Conservation (phyloP, 2,888 invertebrate genomes). For the Syritta pipiens region DNA sequence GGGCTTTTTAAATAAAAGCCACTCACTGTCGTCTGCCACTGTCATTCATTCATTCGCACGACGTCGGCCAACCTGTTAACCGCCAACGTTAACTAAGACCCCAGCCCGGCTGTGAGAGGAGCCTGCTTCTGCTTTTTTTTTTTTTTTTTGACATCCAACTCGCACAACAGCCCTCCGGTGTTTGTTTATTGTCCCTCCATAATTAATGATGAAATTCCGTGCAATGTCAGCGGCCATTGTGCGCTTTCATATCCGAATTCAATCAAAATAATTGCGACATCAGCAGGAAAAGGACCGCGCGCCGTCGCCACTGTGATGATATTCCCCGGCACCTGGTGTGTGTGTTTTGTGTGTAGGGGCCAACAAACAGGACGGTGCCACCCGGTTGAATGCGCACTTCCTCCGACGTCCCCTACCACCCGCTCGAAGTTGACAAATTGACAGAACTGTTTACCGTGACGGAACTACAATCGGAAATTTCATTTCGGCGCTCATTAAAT, state of each 20-base stretch:
- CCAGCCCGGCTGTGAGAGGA: too few species aligned
- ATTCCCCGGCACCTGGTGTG: constrained; percentile 11
- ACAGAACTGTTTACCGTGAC: constrained; percentile 57
- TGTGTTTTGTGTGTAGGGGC: not conserved
- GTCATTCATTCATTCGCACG: too few species aligned
- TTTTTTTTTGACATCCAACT: constrained; percentile 7
- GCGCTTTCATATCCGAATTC: constrained; percentile 49
- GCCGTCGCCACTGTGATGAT: not conserved
- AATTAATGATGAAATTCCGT: constrained; percentile 46
- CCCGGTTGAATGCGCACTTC: not conserved
- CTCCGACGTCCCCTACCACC: too few species aligned
- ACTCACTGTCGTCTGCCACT: too few species aligned
- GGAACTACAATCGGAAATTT: constrained; percentile 63
- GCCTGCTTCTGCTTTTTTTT: too few species aligned
- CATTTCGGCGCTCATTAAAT: constrained; percentile 56
- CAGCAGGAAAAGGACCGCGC: constrained; percentile 24
- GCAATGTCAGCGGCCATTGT: constrained; percentile 26
- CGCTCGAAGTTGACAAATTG: constrained; percentile 42
- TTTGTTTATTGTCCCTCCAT: constrained; percentile 37
- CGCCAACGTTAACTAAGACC: not conserved
- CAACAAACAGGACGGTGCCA: not conserved
- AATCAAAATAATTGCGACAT: constrained; percentile 56
- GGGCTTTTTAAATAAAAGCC: too few species aligned
- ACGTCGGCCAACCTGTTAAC: not conserved
- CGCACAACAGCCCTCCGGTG: constrained; percentile 1